Evolutionary conservation across 2,888 invertebrate genomes (phyloP), one percentile per base, ranked within the genome.

Genomic region (Sericinus montela): DNA sequence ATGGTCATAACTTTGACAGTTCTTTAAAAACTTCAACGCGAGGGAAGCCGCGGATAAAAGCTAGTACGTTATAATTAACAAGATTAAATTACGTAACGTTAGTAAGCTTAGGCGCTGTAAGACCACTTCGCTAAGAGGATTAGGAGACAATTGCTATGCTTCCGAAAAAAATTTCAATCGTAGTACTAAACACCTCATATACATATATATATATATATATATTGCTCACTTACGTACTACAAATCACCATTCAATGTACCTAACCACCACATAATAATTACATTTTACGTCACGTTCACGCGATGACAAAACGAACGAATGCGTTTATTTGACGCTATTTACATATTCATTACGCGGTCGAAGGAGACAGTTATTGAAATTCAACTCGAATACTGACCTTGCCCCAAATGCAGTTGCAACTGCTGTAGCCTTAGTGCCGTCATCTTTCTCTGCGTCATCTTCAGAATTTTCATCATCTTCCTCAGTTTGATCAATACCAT

Each of bases 341-440:
- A 53, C 46, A 52, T 48, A 64, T 54, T 57, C 60, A 54, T 43
- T 56, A 52, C 57, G 60, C 60, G 58, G 57, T 52, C 51, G 52
- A 2, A 32, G 10, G 19, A 55, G 59, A 52, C 45, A 19, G 35
- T 41, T 38, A 64, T 67, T 69, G 59, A 55, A 55, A 75, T 75
- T 69, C 67, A 50, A 53, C 44, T 51, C 19, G 15, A 9, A 25
- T 19, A 71, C 77, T 72, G 50, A 86, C 87, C 87, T 85, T 62
- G 82, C 51, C 8, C 86, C 88, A 60, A 86, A 87, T 51, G 84
- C 84, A 29, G 85, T 86, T 1, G 88, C 86, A 0, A 86, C 80
- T 1, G 88, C 84, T 3, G 79, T 80, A 0, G 75, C 82, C 19
- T 61, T 77, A 38, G 63, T 60, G n/a, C 65, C 72, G 36, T 68